phyloP scores from a whole-genome alignment of 2,113 vertebrate genomes.

The Saguinus midas region DNA sequence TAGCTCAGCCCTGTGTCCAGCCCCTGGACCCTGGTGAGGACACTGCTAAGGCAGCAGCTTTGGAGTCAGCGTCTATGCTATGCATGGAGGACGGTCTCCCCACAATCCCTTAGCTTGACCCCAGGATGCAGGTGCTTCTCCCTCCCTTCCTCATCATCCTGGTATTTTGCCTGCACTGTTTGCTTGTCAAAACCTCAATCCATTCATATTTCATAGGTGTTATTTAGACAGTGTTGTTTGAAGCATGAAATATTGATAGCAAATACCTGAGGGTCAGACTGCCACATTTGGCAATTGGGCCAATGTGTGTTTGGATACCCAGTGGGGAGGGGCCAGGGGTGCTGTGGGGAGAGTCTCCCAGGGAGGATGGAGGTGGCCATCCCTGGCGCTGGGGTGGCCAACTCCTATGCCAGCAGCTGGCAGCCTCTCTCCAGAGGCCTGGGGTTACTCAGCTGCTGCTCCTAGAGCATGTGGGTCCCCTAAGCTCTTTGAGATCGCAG shows the following conservation, averaged over 20 bases:
- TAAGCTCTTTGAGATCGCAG: background rate
- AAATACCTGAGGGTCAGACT: conserved; percentile 59
- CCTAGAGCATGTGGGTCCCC: background rate
- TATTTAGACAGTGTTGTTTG: conserved; percentile 75
- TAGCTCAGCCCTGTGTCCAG: background rate
- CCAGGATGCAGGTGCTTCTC: background rate
- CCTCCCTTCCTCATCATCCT: background rate
- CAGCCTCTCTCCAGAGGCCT: background rate
- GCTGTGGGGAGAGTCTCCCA: background rate
- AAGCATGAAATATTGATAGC: conserved; percentile 77
- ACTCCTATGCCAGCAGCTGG: background rate
- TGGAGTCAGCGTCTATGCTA: background rate
- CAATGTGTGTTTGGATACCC: conserved; percentile 60
- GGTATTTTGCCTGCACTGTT: background rate
- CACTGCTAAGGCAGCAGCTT: background rate
- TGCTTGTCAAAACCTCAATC: conserved; percentile 62
- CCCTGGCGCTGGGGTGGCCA: background rate
- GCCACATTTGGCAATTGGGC: conserved; percentile 17
- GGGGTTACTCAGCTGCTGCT: background rate
- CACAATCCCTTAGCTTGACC: background rate
- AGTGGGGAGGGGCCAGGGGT: background rate
- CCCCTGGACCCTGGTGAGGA: background rate
- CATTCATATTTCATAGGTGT: conserved; percentile 71
- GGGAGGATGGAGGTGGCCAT: background rate
- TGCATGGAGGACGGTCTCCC: background rate